Evolutionary conservation across 2,113 vertebrate genomes (phyloP).

Genomic region (Henicopernis longicauda): DNA sequence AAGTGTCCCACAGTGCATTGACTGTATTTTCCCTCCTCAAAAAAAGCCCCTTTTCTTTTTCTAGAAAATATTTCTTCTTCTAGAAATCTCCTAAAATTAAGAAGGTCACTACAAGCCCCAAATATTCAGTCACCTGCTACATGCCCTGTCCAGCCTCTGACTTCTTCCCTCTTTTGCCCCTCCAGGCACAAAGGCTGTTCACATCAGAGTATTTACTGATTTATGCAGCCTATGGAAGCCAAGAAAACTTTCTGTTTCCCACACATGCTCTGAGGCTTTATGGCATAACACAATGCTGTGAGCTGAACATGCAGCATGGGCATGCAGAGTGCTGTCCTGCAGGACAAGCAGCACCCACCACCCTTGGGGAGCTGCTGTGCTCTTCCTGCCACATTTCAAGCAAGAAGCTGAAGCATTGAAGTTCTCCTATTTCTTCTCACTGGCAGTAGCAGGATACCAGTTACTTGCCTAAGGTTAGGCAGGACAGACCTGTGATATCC

Average conservation of each 20-base stretch:
- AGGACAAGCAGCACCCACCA: neutral
- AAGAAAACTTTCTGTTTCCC: neutral
- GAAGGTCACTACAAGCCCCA: neutral
- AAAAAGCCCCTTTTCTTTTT: neutral
- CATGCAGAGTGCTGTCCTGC: neutral
- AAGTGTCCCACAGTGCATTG: neutral
- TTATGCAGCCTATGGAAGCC: neutral
- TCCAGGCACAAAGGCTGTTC: neutral
- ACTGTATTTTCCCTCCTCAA: neutral
- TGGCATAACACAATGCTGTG: accelerated
- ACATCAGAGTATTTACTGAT: neutral
- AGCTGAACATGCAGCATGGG: neutral
- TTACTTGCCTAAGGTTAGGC: neutral
- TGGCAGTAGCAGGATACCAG: neutral
- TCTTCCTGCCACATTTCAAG: neutral
- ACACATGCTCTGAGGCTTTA: neutral
- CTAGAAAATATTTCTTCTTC: neutral
- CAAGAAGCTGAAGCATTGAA: neutral
- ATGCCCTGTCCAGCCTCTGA: neutral
- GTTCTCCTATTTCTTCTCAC: neutral
- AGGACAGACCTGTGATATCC: neutral
- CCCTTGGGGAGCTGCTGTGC: neutral
- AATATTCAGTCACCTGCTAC: neutral
- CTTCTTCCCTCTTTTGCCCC: neutral
- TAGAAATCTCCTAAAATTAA: neutral